These are phyloP conservation scores for Copsychus sechellarum DNA, from an alignment of 2,113 vertebrate genomes.

Conservation along the genomic window DNA sequence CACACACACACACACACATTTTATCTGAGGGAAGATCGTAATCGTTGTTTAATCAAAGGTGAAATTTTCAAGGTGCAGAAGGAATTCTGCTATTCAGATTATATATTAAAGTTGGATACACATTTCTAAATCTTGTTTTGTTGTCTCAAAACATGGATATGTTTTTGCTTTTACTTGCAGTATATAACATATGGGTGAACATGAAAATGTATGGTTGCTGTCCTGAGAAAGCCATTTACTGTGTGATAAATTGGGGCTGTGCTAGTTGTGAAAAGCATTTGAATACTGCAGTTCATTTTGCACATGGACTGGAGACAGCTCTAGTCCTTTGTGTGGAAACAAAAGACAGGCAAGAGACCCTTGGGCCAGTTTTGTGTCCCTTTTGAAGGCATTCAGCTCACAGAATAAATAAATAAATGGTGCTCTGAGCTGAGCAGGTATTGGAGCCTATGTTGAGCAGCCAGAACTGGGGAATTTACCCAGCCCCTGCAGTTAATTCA, in stretches of 20 bases:
- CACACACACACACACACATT: not conserved
- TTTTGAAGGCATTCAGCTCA: not conserved
- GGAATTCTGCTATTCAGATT: not conserved
- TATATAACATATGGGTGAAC: not conserved
- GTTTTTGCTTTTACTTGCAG: not conserved
- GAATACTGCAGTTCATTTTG: not conserved
- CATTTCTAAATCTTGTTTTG: not conserved
- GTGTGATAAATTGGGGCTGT: not conserved
- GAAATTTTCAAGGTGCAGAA: constrained; percentile 15
- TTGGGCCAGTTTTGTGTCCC: not conserved
- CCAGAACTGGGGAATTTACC: not conserved
- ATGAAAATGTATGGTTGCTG: not conserved
- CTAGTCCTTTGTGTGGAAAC: not conserved
- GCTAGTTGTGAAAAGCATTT: not conserved
- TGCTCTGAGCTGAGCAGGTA: not conserved
- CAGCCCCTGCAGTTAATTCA: not conserved
- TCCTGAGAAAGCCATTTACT: not conserved
- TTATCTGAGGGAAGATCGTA: constrained; percentile 36
- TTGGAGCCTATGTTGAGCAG: not conserved
- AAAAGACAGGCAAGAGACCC: not conserved
- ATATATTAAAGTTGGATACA: not conserved
- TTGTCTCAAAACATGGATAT: not conserved
- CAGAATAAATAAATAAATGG: not conserved
- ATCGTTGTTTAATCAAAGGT: not conserved
- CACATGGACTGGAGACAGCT: not conserved